Conservation (phyloP, 2,113 vertebrate genomes). For the Castor canadensis region DNA sequence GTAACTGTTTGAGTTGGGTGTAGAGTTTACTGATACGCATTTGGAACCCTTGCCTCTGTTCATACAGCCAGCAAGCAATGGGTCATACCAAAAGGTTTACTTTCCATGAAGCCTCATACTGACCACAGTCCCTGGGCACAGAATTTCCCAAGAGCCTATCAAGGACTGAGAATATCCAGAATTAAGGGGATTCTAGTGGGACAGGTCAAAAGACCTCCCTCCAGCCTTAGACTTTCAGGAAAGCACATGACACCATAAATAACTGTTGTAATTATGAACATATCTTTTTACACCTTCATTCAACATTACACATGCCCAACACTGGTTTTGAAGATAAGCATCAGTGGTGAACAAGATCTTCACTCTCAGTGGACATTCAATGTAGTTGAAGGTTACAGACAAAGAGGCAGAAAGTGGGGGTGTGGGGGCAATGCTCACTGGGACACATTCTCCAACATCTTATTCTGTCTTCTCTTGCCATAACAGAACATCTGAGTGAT, state of each 20-base stretch:
- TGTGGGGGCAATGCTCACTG: too few species aligned
- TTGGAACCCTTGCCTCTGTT: background rate
- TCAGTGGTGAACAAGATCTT: background rate
- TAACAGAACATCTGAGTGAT: background rate
- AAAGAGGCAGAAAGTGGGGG: fast-evolving
- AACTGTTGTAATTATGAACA: background rate
- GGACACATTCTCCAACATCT: background rate
- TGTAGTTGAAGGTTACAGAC: background rate
- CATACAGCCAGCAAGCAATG: background rate
- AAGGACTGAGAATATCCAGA: background rate
- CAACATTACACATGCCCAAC: background rate
- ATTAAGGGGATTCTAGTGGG: background rate
- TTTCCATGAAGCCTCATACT: background rate
- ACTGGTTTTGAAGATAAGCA: too few species aligned
- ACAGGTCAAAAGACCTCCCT: background rate
- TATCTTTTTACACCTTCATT: background rate
- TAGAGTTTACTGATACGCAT: background rate
- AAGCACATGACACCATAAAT: background rate
- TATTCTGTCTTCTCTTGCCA: background rate
- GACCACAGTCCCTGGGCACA: background rate
- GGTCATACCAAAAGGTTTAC: background rate
- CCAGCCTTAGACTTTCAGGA: background rate
- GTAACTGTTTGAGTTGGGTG: background rate
- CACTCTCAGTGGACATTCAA: background rate
- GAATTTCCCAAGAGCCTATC: background rate